phyloP scores from a whole-genome alignment of 2,113 vertebrate species.

The Scatophagus argus region DNA sequence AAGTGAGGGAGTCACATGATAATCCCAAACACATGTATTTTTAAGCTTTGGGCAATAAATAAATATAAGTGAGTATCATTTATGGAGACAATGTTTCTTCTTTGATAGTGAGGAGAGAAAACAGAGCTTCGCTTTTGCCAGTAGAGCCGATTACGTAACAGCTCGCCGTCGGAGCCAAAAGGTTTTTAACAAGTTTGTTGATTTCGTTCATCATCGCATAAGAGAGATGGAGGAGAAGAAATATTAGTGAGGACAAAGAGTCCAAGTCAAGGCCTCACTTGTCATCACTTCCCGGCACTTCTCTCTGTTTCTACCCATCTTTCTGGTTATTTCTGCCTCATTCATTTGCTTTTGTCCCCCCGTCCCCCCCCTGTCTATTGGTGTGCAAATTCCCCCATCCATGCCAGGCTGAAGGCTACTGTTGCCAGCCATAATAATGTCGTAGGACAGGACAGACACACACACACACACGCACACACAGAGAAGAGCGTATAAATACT shows the following conservation, averaged over 20 bases:
- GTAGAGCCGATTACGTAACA: slow-evolving; percentile 22
- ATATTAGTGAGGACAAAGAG: slow-evolving; percentile 1
- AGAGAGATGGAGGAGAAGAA: not conserved
- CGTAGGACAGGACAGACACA: slow-evolving; percentile 49
- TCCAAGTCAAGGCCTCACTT: not conserved
- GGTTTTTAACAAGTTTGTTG: slow-evolving; percentile 39
- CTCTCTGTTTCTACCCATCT: slow-evolving; percentile 25
- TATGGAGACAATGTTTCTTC: slow-evolving; percentile 19
- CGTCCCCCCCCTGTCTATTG: not conserved
- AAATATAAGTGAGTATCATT: slow-evolving; percentile 6
- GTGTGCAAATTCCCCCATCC: slow-evolving; percentile 31
- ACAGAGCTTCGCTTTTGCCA: no score
- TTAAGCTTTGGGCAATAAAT: slow-evolving; percentile 16
- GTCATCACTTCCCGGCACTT: slow-evolving; percentile 22
- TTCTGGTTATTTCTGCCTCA: slow-evolving; percentile 25
- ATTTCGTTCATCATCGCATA: slow-evolving; percentile 43
- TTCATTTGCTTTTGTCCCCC: slow-evolving; percentile 24
- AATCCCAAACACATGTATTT: slow-evolving; percentile 58
- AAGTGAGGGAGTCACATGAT: slow-evolving; percentile 38
- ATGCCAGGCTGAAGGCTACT: slow-evolving; percentile 58
- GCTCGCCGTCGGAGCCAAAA: not conserved
- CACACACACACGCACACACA: slow-evolving; percentile 34
- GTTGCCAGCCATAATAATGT: slow-evolving; percentile 80
- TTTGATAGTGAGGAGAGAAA: slow-evolving; percentile 17
- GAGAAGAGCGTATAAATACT: slow-evolving; percentile 71